Conservation (phyloP, 1,140 invertebrate genomes). For the Coptotermes formosanus region DNA sequence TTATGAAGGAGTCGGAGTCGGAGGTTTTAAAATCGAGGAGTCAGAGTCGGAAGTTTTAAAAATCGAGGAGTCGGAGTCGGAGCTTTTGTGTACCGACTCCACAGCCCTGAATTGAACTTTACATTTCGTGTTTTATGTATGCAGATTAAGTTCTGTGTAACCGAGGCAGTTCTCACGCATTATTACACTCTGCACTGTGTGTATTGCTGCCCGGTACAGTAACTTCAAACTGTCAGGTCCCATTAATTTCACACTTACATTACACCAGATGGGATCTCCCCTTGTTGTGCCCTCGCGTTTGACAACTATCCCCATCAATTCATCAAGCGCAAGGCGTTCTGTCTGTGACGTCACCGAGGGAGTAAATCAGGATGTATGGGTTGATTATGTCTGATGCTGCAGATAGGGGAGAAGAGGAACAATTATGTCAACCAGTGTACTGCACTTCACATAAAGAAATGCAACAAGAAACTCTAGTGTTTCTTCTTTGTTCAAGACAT, state of each 20-base stretch:
- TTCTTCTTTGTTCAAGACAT: not conserved
- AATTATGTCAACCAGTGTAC: not conserved
- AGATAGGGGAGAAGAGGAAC: not conserved
- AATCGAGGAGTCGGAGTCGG: too few relatives aligned
- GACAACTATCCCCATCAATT: not conserved
- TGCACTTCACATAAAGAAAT: not conserved
- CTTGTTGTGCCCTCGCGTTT: not conserved
- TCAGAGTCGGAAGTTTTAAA: too few relatives aligned
- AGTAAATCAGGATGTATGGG: slow-evolving; percentile 15
- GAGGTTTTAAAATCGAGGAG: too few relatives aligned
- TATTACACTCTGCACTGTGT: not conserved
- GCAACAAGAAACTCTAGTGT: not conserved
- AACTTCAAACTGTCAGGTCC: not conserved
- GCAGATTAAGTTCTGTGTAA: too few relatives aligned
- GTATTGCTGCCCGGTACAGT: not conserved
- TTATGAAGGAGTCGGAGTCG: too few relatives aligned
- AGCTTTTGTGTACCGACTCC: too few relatives aligned
- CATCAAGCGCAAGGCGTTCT: not conserved
- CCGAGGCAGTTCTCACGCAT: not conserved
- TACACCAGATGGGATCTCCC: not conserved
- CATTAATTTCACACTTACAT: not conserved
- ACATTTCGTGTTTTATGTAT: too few relatives aligned
- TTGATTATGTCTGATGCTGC: not conserved
- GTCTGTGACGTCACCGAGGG: not conserved
- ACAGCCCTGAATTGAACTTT: too few relatives aligned